Evolutionary conservation across 2,797 vertebrate species (phyloP), one percentile per base, ranked within the genome.

Genomic region (Aplochiton taeniatus): DNA sequence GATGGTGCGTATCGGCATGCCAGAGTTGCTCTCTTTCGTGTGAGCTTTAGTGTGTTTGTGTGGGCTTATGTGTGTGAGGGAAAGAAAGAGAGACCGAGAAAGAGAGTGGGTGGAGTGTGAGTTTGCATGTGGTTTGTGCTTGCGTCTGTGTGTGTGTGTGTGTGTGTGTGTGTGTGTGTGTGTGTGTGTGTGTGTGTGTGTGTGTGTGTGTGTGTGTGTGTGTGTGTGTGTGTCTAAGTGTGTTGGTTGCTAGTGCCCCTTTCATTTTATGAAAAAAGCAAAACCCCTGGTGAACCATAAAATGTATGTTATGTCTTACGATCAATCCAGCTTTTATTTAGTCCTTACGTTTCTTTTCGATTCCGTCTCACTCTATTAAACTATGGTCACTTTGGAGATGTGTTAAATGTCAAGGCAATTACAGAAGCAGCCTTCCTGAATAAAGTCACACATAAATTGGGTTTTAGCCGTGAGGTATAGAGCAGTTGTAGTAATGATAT

Each of bases 111-210:
- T 31, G 31, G 31, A 31, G 31, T 31, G 31, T 31, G 31, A 6
- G 2, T 2, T 31, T 64, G 62, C 42, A 9, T 54, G 19, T 0
- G 41, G 19, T 42, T 9, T 10, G 14, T 49, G 16, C 43, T 16
- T 44, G 42, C 50, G 50, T 53, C 17, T 61, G 11, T 42, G 45
- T 49, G 31, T 42, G 44, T 16, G 53, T 12, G 51, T 58, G 42
- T 11, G 42, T 44, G 42, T 18, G 43, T 54, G 18, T 46, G 17
- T 45, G 47, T 47, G 42, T 43, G 53, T 19, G 51, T 47, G 43
- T 18, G n/a, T 46, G 56, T 61, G 55, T 52, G 47, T 61, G 41
- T 46, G 55, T 64, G 55, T 47, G 46, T 46, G 17, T 19, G 9
- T 11, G 7, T 20, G 49, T 16, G 44, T 13, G 10, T n/a, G 41